These are phyloP conservation scores for Gracilinanus agilis DNA, from an alignment of 2,113 vertebrate species.

Conservation along the genomic window DNA sequence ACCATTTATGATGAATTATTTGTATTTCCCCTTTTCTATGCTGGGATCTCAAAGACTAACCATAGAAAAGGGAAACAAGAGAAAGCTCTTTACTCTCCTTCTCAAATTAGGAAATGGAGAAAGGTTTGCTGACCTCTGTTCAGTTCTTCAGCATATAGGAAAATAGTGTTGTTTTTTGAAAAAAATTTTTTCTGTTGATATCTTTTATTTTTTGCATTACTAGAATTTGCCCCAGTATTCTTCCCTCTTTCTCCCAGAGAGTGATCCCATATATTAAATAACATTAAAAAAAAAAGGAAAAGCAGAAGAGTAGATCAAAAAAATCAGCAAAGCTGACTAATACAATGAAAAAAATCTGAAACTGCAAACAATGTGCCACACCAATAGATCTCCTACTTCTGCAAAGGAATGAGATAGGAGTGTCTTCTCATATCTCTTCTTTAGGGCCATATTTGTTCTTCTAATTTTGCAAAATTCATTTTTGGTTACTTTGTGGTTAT, in stretches of 20 bases:
- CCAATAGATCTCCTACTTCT: not conserved
- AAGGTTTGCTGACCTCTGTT: not conserved
- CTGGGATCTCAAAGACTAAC: not conserved
- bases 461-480: too few relatives aligned
- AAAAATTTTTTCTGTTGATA: not conserved
- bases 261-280: too few relatives aligned
- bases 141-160: not conserved
- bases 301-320: not conserved
- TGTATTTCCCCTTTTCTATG: not conserved
- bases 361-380: not conserved
- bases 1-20: not conserved
- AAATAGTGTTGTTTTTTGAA: not conserved
- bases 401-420: not conserved
- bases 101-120: not conserved
- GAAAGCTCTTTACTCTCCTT: not conserved
- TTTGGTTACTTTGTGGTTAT: not conserved
- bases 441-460: not conserved
- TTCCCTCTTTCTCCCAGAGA: not conserved
- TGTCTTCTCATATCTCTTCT: not conserved
- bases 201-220: not conserved
- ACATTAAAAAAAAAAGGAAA: not conserved
- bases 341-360: not conserved
- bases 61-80: not conserved
- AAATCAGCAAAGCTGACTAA: not conserved
- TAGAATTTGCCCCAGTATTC: not conserved